Percentiles rank a stretch among this genome's conserved stretches.
Evolutionary conservation across 2,113 vertebrate genomes (phyloP).

Genomic region (Zingel zingel): DNA sequence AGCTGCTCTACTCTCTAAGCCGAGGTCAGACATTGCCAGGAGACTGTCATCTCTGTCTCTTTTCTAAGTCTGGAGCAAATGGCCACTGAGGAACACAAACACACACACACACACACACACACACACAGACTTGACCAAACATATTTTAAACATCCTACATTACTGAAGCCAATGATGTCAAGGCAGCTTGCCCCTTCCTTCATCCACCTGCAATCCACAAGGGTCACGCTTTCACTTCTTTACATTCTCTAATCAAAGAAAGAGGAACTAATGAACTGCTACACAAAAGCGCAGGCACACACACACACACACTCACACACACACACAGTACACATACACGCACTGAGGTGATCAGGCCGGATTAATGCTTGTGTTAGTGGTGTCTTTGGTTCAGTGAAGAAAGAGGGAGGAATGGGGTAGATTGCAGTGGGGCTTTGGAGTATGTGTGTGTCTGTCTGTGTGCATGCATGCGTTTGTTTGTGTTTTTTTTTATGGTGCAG

Average conservation of each 20-base stretch:
- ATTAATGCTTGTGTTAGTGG: constrained; percentile 63
- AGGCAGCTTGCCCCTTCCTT: constrained; percentile 26
- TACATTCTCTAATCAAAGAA: constrained; percentile 56
- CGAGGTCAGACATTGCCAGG: constrained; percentile 71
- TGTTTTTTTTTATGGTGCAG: constrained; percentile 49
- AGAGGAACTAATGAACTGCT: constrained; percentile 53
- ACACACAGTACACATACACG: constrained; percentile 22
- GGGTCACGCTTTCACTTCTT: constrained; percentile 37
- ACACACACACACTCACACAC: constrained; percentile 29
- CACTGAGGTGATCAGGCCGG: constrained; percentile 49
- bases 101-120: constrained; percentile 27
- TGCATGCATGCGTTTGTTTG: constrained; percentile 56
- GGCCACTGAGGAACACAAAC: constrained; percentile 43
- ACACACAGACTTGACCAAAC: constrained; percentile 17
- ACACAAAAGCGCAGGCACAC: not conserved
- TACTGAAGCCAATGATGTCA: constrained; percentile 31
- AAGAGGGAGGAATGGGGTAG: constrained; percentile 23
- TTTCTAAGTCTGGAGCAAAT: constrained; percentile 59
- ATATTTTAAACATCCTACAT: constrained; percentile 28
- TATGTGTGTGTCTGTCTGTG: constrained; percentile 42
- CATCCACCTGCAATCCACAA: constrained; percentile 45
- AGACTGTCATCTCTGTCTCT: constrained; percentile 67
- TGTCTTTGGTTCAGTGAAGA: constrained; percentile 47
- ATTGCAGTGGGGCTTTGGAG: constrained; percentile 33
- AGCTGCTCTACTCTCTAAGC: constrained; percentile 56